Base-by-base conservation (phyloP, 2,113 vertebrate species). In the Tragulus kanchil region DNA sequence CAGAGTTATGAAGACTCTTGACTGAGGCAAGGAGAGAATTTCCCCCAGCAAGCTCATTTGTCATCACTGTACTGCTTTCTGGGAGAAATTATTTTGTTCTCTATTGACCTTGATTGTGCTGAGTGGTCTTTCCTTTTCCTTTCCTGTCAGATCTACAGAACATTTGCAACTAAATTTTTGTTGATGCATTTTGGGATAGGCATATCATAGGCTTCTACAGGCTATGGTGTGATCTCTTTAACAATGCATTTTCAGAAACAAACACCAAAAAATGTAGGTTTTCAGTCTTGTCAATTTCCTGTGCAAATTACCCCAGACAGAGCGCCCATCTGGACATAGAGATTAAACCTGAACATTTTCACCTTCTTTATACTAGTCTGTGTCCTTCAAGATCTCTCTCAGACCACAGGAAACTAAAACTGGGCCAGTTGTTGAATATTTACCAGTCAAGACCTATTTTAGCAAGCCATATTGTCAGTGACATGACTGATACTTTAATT, bases 241-340 rank as follows among this genome's bases (percentile, higher is more conserved):
- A 71, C 59, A 89, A 71, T 28, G 48, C 15, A 19, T 59, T 94
- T 93, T 78, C 65, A 94, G 54, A 54, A 54, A 62, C 6, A 50
- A 36, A n/a, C 61, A 36, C 36, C 36, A 79, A 28, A 12, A 62
- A 79, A 87, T 45, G 21, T 45, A 23, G 16, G 26, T 85, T 95
- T 96, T 19, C 78, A 86, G 59, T 78, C 31, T 78, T 69, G 25
- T 91, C 65, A 92, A 36, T 86, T 95, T 95, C 28, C 61, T 73
- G 28, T 79, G 3, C 59, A 88, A 90, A 96, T 77, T 69, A 86
- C 73, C 54, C 26, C 73, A 71, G 28, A 69, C 25, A 69, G 67
- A 91, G 71, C 89, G 81, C 36, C 61, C 61, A 86, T 83, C 56
- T 92, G 90, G 65, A 84, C 12, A 17, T 9, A 73, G 28, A 87